Evolutionary conservation across 2,113 vertebrate species (phyloP).

Genomic region (Tupaia chinensis): DNA sequence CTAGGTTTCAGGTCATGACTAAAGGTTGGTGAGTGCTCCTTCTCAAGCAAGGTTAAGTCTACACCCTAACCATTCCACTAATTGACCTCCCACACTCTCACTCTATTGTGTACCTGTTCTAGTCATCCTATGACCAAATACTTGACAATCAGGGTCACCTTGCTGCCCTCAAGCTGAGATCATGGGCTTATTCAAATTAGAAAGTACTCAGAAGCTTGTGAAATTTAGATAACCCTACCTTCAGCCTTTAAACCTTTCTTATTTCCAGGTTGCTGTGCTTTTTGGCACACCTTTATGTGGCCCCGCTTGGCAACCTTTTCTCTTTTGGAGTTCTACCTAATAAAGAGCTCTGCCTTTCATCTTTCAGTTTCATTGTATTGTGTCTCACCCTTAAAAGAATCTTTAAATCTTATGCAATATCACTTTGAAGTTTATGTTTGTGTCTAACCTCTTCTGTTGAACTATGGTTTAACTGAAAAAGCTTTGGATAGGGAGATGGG

Average conservation of each 20-base stretch:
- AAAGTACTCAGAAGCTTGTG: not conserved
- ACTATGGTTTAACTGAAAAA: slow-evolving; percentile 38
- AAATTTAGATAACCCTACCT: not conserved
- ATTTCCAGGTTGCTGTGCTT: not conserved
- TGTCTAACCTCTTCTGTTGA: slow-evolving; percentile 65
- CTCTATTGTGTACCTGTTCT: not conserved
- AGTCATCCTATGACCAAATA: not conserved
- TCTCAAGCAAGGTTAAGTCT: not conserved
- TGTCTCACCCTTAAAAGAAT: slow-evolving; percentile 42
- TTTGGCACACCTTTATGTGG: rapidly evolving
- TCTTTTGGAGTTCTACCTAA: slow-evolving; percentile 4
- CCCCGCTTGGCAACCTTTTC: not conserved
- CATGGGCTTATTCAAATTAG: not conserved
- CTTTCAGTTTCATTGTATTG: slow-evolving; percentile 55
- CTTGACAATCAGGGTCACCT: not conserved
- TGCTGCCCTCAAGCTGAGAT: not conserved
- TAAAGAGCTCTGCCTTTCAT: slow-evolving; percentile 38
- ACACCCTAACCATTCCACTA: not conserved
- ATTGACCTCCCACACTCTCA: not conserved
- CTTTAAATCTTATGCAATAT: slow-evolving; percentile 48
- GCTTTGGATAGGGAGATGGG: slow-evolving; percentile 25
- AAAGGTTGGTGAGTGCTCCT: not conserved
- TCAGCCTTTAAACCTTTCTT: not conserved
- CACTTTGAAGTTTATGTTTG: slow-evolving; percentile 70
- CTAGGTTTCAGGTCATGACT: not conserved